A percentile compares a stretch with the other conserved stretches of the same genome.
Evolutionary conservation across 2,797 vertebrate species (phyloP).

Genomic region (Cephalopachus bancanus): DNA sequence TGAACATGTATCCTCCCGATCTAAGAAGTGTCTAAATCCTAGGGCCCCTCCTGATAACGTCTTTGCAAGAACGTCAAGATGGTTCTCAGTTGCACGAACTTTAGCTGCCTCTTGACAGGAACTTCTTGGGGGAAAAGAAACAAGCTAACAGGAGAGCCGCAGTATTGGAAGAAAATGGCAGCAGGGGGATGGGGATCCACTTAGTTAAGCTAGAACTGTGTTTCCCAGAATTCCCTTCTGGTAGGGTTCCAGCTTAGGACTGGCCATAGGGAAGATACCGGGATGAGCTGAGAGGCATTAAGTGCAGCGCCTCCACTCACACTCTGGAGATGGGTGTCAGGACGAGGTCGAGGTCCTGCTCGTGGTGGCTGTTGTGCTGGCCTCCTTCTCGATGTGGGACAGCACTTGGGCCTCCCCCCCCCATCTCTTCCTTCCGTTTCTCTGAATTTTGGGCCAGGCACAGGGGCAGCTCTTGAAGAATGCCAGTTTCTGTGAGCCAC

Average conservation of each 20-base stretch:
- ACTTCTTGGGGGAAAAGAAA: background rate
- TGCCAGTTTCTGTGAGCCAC: background rate
- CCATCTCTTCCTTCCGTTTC: background rate
- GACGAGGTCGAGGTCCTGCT: accelerated
- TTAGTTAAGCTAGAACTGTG: background rate
- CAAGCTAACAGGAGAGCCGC: background rate
- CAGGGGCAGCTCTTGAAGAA: background rate
- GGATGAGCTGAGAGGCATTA: background rate
- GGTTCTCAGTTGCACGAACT: background rate
- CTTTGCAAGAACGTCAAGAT: background rate
- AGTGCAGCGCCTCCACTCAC: background rate
- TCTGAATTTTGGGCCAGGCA: background rate
- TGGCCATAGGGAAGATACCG: background rate
- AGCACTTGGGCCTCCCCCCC: too few relatives aligned
- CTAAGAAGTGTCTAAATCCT: background rate
- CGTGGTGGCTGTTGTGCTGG: accelerated
- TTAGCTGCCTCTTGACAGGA: background rate
- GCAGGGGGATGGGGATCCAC: background rate
- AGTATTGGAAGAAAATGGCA: background rate
- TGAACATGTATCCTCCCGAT: background rate
- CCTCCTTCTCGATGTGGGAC: background rate
- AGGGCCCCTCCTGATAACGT: background rate
- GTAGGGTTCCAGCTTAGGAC: background rate
- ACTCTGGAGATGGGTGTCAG: background rate
- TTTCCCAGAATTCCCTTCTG: background rate